Conservation (phyloP, 2,888 invertebrate genomes). For the Brenthis daphne region DNA sequence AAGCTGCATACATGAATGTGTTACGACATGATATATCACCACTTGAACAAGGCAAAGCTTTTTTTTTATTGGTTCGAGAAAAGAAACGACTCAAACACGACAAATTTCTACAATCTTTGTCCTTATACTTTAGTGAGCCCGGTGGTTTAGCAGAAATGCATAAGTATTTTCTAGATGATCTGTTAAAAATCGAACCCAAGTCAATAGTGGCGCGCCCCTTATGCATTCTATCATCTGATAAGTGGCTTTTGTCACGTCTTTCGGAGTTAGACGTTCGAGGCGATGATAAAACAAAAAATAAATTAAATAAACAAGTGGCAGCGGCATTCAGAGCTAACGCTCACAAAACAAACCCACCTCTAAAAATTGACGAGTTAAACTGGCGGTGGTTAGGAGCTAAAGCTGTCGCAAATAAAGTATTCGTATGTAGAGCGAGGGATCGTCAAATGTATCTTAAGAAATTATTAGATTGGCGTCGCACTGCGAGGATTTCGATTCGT, state of each 20-base stretch:
- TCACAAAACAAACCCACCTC: constrained; percentile 49
- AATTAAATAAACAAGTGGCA: constrained; percentile 38
- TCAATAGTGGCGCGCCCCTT: constrained; percentile 40
- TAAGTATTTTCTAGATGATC: constrained; percentile 33
- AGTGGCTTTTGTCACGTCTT: constrained; percentile 33
- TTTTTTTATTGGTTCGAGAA: constrained; percentile 38
- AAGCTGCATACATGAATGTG: constrained; percentile 58
- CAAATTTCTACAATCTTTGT: constrained; percentile 51
- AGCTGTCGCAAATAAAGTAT: constrained; percentile 52
- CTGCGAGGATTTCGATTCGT: constrained; percentile 49
- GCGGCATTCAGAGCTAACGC: constrained; percentile 51
- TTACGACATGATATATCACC: constrained; percentile 54
- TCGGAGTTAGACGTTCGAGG: constrained; percentile 34
- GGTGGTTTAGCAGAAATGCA: constrained; percentile 51
- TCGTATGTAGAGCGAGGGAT: constrained; percentile 46
- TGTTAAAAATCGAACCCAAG: constrained; percentile 26
- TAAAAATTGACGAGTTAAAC: constrained; percentile 48
- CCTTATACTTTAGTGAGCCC: constrained; percentile 57
- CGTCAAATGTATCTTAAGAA: constrained; percentile 43
- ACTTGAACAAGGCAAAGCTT: constrained; percentile 44
- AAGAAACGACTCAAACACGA: constrained; percentile 43
- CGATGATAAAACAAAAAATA: constrained; percentile 16
- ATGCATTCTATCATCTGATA: constrained; percentile 37
- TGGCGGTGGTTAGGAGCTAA: constrained; percentile 56
- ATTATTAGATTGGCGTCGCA: constrained; percentile 49